Base-by-base conservation (phyloP, 2,888 invertebrate genomes). In the Torymus texanus region DNA sequence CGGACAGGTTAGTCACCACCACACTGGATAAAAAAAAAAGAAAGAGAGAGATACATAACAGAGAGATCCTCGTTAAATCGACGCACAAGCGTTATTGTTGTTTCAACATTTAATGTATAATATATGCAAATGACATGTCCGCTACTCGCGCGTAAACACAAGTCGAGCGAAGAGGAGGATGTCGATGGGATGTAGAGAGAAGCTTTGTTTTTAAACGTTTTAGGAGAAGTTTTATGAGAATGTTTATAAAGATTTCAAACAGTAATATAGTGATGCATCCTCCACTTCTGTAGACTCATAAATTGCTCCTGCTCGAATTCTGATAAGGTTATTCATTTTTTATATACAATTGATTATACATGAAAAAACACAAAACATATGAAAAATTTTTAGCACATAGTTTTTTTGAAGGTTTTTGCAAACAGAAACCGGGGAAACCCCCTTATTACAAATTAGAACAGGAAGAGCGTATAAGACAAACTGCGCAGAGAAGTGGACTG, bases 1-100 rank as follows among this genome's bases (percentile, higher is more conserved):
- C 90, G 87, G 88, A 90, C 89, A 89, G 85, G 90, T 90, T 90
- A 90, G 90, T 90, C 90, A 90, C 90, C 88, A 90, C 88, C 88
- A 89, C 90, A 90, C 90, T 84, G 84, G 84, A 83, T 83, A 83
- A 81, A 78, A 29, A 41, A 41, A 8, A 41, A 8, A 41, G 41
- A 29, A 41, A 41, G 41, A 41, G 41, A 41, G 41, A 41, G 41
- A 78, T 80, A 78, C 78, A 78, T 70, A 82, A 41, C 41, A 8
- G 29, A 68, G 14, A 68, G 63, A 75, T 82, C 78, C 80, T 82
- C 75, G 78, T 80, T 76, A 80, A 78, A 79, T 55, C 24, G 65
- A 65, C 70, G 41, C 76, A 63, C 79, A 82, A 82, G 80, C 80
- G 67, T 76, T 77, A 63, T 68, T 72, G 70, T 41, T 41, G 41